Conservation (phyloP, 2,797 vertebrate species). For the Coreius guichenoti region DNA sequence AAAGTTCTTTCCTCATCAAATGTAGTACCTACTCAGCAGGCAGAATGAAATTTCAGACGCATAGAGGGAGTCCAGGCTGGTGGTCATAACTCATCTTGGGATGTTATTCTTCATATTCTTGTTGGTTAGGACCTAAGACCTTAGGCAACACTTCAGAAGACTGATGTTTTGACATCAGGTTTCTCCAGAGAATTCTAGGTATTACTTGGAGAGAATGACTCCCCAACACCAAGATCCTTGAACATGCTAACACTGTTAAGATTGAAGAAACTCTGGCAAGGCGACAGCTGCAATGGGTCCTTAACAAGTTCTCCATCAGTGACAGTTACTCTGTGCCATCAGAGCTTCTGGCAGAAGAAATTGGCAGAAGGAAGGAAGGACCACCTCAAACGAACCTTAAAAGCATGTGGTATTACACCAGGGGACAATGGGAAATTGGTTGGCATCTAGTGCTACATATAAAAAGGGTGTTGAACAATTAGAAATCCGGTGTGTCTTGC, state of each 20-base stretch:
- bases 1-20: background rate
- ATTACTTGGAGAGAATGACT: background rate
- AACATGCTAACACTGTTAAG: background rate
- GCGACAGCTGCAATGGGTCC: background rate
- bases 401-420: background rate
- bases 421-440: background rate
- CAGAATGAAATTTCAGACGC: background rate
- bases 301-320: background rate
- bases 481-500: background rate
- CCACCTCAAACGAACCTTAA: background rate
- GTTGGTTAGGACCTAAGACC: background rate
- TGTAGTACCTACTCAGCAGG: background rate
- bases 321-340: too few relatives aligned
- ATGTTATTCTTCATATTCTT: background rate
- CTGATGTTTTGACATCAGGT: too few relatives aligned
- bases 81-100: background rate
- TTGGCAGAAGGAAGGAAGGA: background rate
- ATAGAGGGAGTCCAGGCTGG: background rate
- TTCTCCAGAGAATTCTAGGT: background rate
- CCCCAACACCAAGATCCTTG: background rate
- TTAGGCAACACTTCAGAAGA: too few relatives aligned
- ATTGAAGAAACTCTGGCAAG: background rate
- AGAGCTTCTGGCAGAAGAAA: background rate
- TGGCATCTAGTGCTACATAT: background rate
- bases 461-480: background rate